Percentiles rank a stretch among this genome's conserved stretches.
Evolutionary conservation across 2,113 vertebrate genomes (phyloP).

Genomic region (Colinus virginianus): DNA sequence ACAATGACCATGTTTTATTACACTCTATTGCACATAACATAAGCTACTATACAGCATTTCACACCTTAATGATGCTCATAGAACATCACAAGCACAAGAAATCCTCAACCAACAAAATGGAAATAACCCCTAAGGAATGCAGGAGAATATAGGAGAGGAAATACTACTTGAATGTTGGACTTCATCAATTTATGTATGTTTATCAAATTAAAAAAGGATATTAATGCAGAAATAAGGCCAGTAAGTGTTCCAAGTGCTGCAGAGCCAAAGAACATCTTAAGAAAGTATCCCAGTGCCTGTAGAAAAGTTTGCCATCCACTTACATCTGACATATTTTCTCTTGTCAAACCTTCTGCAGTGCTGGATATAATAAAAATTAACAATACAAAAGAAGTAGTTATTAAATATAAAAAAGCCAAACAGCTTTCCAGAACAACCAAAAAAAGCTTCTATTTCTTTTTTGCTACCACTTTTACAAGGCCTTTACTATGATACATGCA

Average conservation of each 20-base stretch:
- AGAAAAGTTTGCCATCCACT: slow-evolving; percentile 95
- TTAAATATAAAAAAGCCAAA: slow-evolving; percentile 25
- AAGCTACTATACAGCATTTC: slow-evolving; percentile 9
- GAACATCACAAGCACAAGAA: background rate
- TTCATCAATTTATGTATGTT: background rate
- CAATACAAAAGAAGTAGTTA: slow-evolving; percentile 39
- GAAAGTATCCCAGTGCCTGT: slow-evolving; percentile 94
- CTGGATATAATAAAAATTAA: slow-evolving; percentile 76
- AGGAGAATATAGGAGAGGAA: background rate
- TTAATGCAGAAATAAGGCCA: slow-evolving; percentile 96
- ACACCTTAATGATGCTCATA: slow-evolving; percentile 26
- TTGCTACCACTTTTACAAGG: slow-evolving; percentile 63
- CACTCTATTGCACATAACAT: background rate
- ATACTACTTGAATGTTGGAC: background rate
- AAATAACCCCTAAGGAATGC: background rate
- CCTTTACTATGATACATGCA: slow-evolving; percentile 56
- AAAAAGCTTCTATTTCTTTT: slow-evolving; percentile 45
- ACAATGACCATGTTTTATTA: slow-evolving; percentile 27
- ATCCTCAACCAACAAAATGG: background rate
- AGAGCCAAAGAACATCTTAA: slow-evolving; percentile 99
- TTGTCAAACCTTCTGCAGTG: slow-evolving; percentile 95
- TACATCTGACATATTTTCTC: slow-evolving; percentile 87
- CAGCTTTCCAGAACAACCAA: slow-evolving; percentile 22
- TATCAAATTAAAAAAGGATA: slow-evolving; percentile 84
- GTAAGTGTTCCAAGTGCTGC: slow-evolving; percentile 96